phyloP scores from a whole-genome alignment of 2,797 vertebrate genomes.

The Tauraco hartlaubi region DNA sequence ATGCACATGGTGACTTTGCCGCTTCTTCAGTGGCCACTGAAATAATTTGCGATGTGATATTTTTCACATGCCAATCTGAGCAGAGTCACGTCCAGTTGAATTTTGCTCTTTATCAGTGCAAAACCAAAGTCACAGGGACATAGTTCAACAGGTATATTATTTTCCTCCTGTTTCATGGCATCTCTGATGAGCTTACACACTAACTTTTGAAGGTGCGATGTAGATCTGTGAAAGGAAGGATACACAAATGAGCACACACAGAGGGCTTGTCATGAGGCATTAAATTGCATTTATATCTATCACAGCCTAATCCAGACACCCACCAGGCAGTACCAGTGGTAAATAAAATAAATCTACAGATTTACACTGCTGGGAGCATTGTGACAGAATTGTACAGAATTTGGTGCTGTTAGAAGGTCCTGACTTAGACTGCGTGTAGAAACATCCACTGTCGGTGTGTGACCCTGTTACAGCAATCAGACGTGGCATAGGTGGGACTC shows the following conservation, averaged over 20 bases:
- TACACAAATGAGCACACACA: not conserved
- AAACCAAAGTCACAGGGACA: not conserved
- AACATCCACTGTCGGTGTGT: rapidly evolving
- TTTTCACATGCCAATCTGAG: not conserved
- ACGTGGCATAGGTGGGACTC: not conserved
- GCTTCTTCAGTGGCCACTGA: not conserved
- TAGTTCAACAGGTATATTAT: not conserved
- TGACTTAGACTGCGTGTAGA: not conserved
- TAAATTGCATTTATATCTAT: not conserved
- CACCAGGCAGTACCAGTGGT: not conserved
- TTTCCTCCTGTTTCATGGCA: not conserved
- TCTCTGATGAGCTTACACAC: not conserved
- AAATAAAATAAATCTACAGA: not conserved
- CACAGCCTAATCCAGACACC: not conserved
- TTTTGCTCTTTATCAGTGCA: not conserved
- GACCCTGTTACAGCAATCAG: not conserved
- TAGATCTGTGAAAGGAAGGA: not conserved
- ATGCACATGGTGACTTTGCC: not conserved
- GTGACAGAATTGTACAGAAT: not conserved
- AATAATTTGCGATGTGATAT: not conserved
- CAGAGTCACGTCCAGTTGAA: rapidly evolving
- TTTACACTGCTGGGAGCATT: not conserved
- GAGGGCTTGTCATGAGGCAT: not conserved
- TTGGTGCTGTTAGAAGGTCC: not conserved
- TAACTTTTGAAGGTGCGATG: not conserved